Percentiles rank a stretch among this genome's conserved stretches.
These are phyloP conservation scores for Etheostoma perlongum DNA, from an alignment of 2,797 vertebrate genomes.

Conservation along the genomic window DNA sequence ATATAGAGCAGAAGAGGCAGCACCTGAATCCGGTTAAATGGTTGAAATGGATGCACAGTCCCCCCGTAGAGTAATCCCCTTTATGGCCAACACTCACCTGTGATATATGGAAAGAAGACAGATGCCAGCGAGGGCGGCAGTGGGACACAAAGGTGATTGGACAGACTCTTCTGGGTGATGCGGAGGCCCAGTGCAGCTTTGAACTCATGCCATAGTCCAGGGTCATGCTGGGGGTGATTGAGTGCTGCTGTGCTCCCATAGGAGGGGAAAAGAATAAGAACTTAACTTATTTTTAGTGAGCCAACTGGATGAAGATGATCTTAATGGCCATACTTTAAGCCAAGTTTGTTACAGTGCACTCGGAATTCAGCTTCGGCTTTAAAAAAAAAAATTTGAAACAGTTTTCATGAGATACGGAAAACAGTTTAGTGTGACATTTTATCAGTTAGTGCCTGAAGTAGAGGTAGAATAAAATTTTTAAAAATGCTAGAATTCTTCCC, in stretches of 20 bases:
- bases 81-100: slow-evolving; percentile 83
- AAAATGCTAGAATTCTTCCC: background rate
- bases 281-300: slow-evolving; percentile 65
- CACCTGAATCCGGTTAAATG: slow-evolving; percentile 89
- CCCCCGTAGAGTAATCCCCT: slow-evolving; percentile 81
- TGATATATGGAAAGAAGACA: slow-evolving; percentile 83
- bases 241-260: slow-evolving; percentile 63
- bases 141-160: slow-evolving; percentile 67
- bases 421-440: slow-evolving; percentile 6
- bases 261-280: slow-evolving; percentile 58
- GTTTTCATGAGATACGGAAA: slow-evolving; percentile 14
- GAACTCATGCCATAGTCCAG: slow-evolving; percentile 73
- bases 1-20: slow-evolving; percentile 78
- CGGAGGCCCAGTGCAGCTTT: slow-evolving; percentile 68
- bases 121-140: slow-evolving; percentile 70
- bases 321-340: slow-evolving; percentile 44
- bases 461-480: too few relatives aligned
- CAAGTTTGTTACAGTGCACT: slow-evolving; percentile 30
- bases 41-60: slow-evolving; percentile 83
- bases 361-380: background rate
- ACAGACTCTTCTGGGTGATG: slow-evolving; percentile 69
- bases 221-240: slow-evolving; percentile 74
- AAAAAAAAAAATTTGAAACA: background rate
- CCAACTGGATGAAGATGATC: slow-evolving; percentile 41
- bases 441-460: background rate